Evolutionary conservation across 2,797 vertebrate species (phyloP).

Genomic region (Phrynocephalus forsythii): DNA sequence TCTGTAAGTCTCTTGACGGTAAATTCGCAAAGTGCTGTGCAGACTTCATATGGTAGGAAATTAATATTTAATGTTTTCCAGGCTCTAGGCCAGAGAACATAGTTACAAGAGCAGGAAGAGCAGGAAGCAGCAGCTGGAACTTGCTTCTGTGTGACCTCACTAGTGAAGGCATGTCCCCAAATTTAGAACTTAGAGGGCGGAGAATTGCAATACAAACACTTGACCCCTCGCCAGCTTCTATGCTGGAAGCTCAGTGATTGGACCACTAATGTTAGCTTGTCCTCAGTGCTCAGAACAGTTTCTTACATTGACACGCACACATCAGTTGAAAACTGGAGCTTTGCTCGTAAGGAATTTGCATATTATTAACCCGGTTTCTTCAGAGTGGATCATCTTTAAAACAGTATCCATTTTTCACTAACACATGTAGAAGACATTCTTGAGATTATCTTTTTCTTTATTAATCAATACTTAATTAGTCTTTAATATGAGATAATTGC

Average conservation of each 20-base stretch:
- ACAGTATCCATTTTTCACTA: background rate
- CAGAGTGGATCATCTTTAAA: background rate
- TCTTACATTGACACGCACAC: background rate
- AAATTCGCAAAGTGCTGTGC: background rate
- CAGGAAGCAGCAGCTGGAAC: constrained; percentile 62
- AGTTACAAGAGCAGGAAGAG: constrained; percentile 41
- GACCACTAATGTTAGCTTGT: constrained; percentile 24
- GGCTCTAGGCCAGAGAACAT: constrained; percentile 48
- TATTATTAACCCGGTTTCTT: background rate
- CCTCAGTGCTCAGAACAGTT: constrained; percentile 1
- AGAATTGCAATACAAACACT: constrained; percentile 49
- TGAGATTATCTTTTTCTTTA: constrained; percentile 28
- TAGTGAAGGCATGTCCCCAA: constrained; percentile 53
- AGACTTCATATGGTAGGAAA: background rate
- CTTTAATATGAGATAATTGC: no score
- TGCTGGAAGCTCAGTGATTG: constrained; percentile 31
- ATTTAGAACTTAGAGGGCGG: constrained; percentile 58
- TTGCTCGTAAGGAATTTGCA: background rate
- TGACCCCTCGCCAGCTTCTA: constrained; percentile 36
- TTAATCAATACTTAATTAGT: no score
- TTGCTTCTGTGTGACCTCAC: constrained; percentile 49
- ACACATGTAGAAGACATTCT: background rate
- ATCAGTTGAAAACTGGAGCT: constrained; percentile 12
- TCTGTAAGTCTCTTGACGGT: background rate
- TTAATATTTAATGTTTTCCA: constrained; percentile 33